Base-by-base conservation (phyloP, 1,140 invertebrate genomes). In the Palaemon carinicauda region DNA sequence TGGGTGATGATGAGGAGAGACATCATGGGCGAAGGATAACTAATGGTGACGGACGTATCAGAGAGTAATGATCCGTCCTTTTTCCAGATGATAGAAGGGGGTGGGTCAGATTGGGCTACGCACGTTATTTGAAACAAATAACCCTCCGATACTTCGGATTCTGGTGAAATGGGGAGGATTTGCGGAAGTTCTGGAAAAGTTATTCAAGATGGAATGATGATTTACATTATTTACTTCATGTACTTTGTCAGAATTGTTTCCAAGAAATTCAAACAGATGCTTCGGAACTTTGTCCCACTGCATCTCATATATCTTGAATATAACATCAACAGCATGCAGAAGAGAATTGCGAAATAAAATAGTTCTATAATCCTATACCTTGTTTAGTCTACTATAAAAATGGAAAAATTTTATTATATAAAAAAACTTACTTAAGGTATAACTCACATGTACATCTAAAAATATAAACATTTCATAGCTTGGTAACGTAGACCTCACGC, bases 1-100 rank as follows among this genome's bases (percentile, higher is more conserved):
- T 87, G 51, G 29, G 69, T 29, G 71, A 87, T 81, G 85, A 87
- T 71, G 69, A 87, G 79, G 7, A 82, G 85, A 24, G 85, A 87
- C 85, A 87, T 87, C 79, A 82, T 87, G 71, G 85, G 85, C 54
- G 85, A 81, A 53, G 85, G 85, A 60, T 81, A 87, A 77, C 85
- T 87, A 33, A 87, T 54, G 53, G 79, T 73, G 9, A 87, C 73
- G 27, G 65, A 75, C n/a, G 85, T 33, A 52, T 87, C 85, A 77
- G 52, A 33, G 29, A 87, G 85, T 14, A 65, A n/a, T 56, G 41
- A 77, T 17, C 74, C 85, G 69, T 87, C 85, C 69, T 82, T 87
- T 50, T 81, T 79, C 85, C 85, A 87, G 54, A 71, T 87, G 79
- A 87, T 87, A 24, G 69, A 50, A 51, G 85, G 85, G n/a, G 79